Evolutionary conservation across 2,113 vertebrate genomes (phyloP), one percentile per base, ranked within the genome.

Genomic region (Pollimyrus isidori): DNA sequence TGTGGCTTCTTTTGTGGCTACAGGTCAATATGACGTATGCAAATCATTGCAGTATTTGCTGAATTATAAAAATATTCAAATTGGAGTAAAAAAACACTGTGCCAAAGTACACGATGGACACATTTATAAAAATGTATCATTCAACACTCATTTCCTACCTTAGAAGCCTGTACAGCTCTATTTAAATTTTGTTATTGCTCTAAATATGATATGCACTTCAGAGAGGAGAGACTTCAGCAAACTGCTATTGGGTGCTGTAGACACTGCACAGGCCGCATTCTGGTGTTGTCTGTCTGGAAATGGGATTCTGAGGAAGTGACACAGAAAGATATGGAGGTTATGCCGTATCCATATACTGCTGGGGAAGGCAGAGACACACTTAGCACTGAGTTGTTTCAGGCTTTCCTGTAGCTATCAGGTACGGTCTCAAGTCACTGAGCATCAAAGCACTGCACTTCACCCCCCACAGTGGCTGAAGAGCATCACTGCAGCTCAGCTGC

Each of bases 401-500:
- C 13, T 7, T 26, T 19, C 39, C 80, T 65, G 26, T 53, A 62
- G 80, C 39, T 84, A 52, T 23, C 49, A 82, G 69, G 73, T 17
- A 58, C 50, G 45, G 50, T 82, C 42, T 88, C 69, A 53, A 76
- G 88, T 53, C 88, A 62, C 50, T 62, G 21, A 30, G 50, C 53
- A 42, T 50, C 49, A 46, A 84, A 56, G 76, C 3, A 52, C 35
- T 84, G 76, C 39, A 84, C 88, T 88, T 89, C 76, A 84, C 50
- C 80, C 88, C 80, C 80, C 53, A 26, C 50, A 84, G 39, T 62
- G 88, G 53, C 80, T 26, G 52, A 84, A 84, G 42, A 56, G 52
- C 52, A 58, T 62, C 50, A 62, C 30, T 89, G 52, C 76, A 84
- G 80, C 76, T 89, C 50, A 89, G 88, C 15, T 88, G 62, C 49